Evolutionary conservation across 2,888 invertebrate genomes (phyloP).

Genomic region (Ophioninae sp.): DNA sequence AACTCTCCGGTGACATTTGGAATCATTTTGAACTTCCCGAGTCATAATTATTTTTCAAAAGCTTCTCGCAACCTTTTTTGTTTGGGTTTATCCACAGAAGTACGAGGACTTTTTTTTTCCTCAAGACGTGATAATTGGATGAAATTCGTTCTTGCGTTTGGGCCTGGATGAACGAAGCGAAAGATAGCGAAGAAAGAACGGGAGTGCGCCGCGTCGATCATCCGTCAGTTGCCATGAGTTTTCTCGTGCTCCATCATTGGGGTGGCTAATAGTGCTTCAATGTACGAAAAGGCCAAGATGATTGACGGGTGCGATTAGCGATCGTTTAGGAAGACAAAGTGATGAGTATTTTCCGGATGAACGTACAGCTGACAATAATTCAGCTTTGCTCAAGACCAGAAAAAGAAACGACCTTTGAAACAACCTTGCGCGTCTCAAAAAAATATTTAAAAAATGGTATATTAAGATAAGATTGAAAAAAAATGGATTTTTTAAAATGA

Average conservation of each 20-base stretch:
- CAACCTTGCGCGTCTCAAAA: too few species aligned
- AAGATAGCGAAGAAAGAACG: conserved; percentile 16
- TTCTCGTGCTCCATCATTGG: conserved; percentile 62
- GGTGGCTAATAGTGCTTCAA: conserved; percentile 71
- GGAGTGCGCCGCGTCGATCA: conserved; percentile 27
- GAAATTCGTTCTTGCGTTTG: conserved; percentile 14
- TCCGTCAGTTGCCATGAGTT: conserved; percentile 50
- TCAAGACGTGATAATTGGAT: conserved; percentile 1
- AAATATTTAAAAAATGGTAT: too few species aligned
- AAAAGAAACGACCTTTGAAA: too few species aligned
- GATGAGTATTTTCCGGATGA: conserved; percentile 56
- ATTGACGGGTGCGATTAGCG: conserved; percentile 73
- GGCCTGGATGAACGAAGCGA: neutral
- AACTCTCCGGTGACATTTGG: too few species aligned
- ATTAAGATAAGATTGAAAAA: too few species aligned
- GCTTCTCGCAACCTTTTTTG: neutral
- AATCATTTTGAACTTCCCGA: too few species aligned
- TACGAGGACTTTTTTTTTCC: neutral
- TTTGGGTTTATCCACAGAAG: neutral
- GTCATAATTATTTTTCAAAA: neutral
- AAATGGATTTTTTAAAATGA: too few species aligned
- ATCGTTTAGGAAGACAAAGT: conserved; percentile 66
- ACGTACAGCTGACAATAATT: conserved; percentile 32
- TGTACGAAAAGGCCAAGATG: conserved; percentile 71
- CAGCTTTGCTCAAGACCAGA: conserved; percentile 14